A percentile compares a stretch with the other conserved stretches of the same genome.
Conservation (phyloP, 1,140 invertebrate species). For the Lineus longissimus region DNA sequence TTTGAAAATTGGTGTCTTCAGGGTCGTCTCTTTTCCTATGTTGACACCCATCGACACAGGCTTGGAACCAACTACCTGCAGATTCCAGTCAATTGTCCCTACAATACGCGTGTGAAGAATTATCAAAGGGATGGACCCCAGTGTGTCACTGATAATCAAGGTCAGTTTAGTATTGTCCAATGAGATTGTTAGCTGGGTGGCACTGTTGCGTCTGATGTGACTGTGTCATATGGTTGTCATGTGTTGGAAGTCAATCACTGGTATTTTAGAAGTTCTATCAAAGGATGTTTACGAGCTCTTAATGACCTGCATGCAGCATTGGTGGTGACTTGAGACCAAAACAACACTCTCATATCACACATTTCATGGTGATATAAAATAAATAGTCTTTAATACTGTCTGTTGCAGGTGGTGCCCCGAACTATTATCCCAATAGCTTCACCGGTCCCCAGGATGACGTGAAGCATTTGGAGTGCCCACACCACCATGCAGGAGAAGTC, state of each 20-base stretch:
- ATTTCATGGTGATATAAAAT: not conserved
- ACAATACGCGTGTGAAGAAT: constrained; percentile 61
- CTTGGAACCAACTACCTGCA: constrained; percentile 90
- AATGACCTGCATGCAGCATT: too few relatives aligned
- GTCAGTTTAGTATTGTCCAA: constrained; percentile 19
- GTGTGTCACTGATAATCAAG: constrained; percentile 51
- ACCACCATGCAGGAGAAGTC: constrained; percentile 57
- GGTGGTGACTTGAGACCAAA: too few relatives aligned
- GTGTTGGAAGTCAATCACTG: too few relatives aligned
- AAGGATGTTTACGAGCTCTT: too few relatives aligned
- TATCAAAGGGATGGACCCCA: constrained; percentile 83
- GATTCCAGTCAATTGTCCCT: constrained; percentile 93
- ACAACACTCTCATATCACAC: too few relatives aligned
- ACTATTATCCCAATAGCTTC: constrained; percentile 96
- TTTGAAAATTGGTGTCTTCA: constrained; percentile 26
- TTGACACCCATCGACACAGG: constrained; percentile 89
- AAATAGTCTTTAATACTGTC: constrained; percentile 22
- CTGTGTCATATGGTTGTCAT: too few relatives aligned
- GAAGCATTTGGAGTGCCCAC: constrained; percentile 40
- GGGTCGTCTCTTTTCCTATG: constrained; percentile 89
- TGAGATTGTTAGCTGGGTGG: too few relatives aligned
- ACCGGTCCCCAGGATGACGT: constrained; percentile 64
- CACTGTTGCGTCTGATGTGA: too few relatives aligned
- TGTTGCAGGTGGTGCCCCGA: constrained; percentile 77
- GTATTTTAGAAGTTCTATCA: too few relatives aligned